A percentile compares a stretch with the other conserved stretches of the same genome.
These are phyloP conservation scores for Trochalopteron elliotii DNA, from an alignment of 2,113 vertebrate genomes.

Conservation along the genomic window DNA sequence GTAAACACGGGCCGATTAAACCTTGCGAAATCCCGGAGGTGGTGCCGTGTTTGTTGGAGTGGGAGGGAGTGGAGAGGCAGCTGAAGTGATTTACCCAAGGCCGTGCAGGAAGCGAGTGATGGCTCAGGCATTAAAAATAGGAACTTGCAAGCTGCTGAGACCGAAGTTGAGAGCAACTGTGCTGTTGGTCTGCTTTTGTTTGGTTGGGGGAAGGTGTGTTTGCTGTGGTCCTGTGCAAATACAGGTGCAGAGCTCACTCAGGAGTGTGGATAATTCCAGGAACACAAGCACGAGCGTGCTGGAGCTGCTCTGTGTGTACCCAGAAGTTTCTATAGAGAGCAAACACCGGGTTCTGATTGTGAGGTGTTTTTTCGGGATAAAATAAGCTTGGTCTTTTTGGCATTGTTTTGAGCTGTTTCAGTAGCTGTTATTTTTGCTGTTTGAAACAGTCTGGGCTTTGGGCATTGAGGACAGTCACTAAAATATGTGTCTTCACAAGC, in stretches of 20 bases:
- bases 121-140: not conserved
- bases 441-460: not conserved
- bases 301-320: not conserved
- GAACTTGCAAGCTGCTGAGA: not conserved
- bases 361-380: not conserved
- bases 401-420: not conserved
- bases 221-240: not conserved
- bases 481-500: not conserved
- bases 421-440: not conserved
- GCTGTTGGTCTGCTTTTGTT: not conserved
- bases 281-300: not conserved
- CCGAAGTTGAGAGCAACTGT: not conserved
- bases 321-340: not conserved
- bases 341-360: accelerated
- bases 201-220: not conserved
- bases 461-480: not conserved
- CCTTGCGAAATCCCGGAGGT: not conserved
- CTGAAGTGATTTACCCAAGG: not conserved
- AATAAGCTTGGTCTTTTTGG: not conserved
- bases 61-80: not conserved
- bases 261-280: not conserved
- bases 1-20: not conserved
- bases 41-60: not conserved
- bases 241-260: not conserved
- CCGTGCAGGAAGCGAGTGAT: not conserved